Evolutionary conservation across 1,140 invertebrate genomes (phyloP), one percentile per base, ranked within the genome.

Genomic region (Drosophila ficusphila): DNA sequence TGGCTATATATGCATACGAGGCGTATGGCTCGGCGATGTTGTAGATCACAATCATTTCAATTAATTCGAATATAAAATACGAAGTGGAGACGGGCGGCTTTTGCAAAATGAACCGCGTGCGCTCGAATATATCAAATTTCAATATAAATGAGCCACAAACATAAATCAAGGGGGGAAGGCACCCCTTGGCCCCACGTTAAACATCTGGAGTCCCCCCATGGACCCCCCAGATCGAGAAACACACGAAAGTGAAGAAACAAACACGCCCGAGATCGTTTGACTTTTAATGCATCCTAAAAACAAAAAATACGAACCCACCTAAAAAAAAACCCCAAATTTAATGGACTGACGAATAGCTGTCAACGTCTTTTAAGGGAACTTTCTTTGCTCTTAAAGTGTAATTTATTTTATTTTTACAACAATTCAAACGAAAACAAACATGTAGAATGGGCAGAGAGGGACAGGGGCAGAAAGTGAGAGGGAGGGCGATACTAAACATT

Each of bases 1-100:
- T 61, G 38, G 14, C 23, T 38, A 33, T 49, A 16, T 51, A 51
- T 72, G 34, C 31, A 49, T 34, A 11, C 52, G 65, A 41, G 34
- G 56, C 29, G 48, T 46, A 47, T 71, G 57, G 73, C 16, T 52
- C 39, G 62, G 38, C 67, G 49, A 75, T 88, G 78, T 88, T 88
- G 82, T 89, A 88, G 82, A 88, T 88, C 82, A 88, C 77, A 88
- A 88, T 88, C 82, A 88, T 88, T 88, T 88, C 83, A 88, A 88
- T 88, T 88, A 88, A 88, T 83, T 88, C 70, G 64, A 78, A 88
- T 83, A 86, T 78, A 88, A 88, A 89, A 86, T 70, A 70, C 76
- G 53, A 77, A 85, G 76, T 83, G 72, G 70, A 68, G 62, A 56
- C 68, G 72, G 70, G 73, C 68, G 58, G 70, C 49, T 58, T 86